Conservation (phyloP, 92 coral and sea anemone genomes). For the Zoanthus solanderi region DNA sequence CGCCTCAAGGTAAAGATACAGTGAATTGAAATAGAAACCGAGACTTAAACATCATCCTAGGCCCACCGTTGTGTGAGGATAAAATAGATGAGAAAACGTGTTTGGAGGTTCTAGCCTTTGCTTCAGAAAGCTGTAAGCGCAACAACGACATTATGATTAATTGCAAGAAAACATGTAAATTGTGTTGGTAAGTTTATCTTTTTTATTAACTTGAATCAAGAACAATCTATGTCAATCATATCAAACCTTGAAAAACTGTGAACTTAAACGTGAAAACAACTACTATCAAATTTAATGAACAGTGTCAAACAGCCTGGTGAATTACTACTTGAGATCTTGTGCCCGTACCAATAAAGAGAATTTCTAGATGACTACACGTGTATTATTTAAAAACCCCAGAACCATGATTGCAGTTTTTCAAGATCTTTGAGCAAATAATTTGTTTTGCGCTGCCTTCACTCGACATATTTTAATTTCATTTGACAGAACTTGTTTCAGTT, state of each 20-base stretch:
- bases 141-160: neutral
- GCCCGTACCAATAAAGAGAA: too few species aligned
- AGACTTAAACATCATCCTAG: neutral
- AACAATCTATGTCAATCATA: too few species aligned
- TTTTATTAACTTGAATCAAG: neutral
- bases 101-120: neutral
- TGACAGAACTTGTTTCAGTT: too few species aligned
- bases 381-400: too few species aligned
- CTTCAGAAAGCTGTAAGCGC: neutral
- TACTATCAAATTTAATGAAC: too few species aligned
- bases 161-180: neutral
- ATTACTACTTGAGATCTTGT: too few species aligned
- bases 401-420: too few species aligned
- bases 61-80: neutral
- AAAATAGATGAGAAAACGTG: constrained; percentile 4
- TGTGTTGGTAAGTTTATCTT: constrained; percentile 20
- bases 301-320: too few species aligned
- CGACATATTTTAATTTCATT: too few species aligned
- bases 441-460: too few species aligned
- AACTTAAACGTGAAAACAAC: neutral
- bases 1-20: neutral
- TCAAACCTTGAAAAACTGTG: neutral
- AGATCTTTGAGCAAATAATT: too few species aligned
- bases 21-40: neutral
- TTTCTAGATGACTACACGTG: too few species aligned